A percentile compares a stretch with the other conserved stretches of the same genome.
Evolutionary conservation across 2,888 invertebrate species (phyloP).

Genomic region (Meiosimyza decipiens): DNA sequence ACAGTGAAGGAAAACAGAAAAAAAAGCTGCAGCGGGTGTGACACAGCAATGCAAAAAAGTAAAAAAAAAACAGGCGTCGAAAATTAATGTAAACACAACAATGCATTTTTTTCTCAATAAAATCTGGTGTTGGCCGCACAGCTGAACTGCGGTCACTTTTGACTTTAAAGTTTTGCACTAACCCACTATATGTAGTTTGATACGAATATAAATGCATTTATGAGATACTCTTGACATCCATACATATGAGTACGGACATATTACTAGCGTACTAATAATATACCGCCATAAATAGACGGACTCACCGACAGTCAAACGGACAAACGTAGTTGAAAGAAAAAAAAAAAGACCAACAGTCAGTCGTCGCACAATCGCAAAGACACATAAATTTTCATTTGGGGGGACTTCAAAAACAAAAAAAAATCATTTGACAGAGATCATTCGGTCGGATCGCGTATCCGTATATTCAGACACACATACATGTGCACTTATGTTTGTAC

Average conservation of each 20-base stretch:
- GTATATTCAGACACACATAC: not conserved
- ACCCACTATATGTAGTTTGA: not conserved
- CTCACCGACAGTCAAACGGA: not conserved
- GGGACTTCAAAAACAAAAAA: slow-evolving; percentile 7
- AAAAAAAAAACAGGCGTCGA: not conserved
- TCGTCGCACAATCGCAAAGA: slow-evolving; percentile 15
- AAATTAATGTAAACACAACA: slow-evolving; percentile 17
- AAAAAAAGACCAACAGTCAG: not conserved
- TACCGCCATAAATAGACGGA: not conserved
- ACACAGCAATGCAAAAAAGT: not conserved
- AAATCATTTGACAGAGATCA: slow-evolving; percentile 36
- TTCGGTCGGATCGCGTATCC: slow-evolving; percentile 25
- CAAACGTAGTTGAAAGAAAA: no score
- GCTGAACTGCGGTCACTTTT: slow-evolving; percentile 19
- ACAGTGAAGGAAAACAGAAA: not conserved
- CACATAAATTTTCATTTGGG: slow-evolving; percentile 34
- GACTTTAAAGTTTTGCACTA: not conserved
- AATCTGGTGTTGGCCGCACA: not conserved
- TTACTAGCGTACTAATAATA: not conserved
- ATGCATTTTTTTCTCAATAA: not conserved
- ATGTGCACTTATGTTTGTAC: not conserved
- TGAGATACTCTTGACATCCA: slow-evolving; percentile 12
- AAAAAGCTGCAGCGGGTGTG: not conserved
- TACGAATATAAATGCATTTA: slow-evolving; percentile 20
- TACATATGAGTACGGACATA: not conserved